These are phyloP conservation scores for Tipula confusa DNA, from an alignment of 2,888 invertebrate genomes.

Conservation along the genomic window DNA sequence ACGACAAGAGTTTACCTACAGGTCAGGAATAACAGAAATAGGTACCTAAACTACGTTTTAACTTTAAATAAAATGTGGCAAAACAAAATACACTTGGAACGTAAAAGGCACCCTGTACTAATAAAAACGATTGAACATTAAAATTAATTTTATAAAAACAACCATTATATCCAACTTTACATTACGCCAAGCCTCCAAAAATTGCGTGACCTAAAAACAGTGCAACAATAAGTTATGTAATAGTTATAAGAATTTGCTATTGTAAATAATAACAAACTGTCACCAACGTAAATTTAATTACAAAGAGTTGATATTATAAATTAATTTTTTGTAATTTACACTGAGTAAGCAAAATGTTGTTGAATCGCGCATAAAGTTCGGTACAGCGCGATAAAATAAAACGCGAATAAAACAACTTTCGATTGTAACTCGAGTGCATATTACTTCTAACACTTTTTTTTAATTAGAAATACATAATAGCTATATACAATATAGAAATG, in stretches of 20 bases:
- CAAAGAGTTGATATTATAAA: not conserved
- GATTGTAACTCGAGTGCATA: not conserved
- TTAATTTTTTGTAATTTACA: not conserved
- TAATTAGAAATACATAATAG: not conserved
- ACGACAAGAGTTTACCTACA: too few relatives aligned
- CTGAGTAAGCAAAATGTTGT: not conserved
- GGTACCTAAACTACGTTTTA: too few relatives aligned
- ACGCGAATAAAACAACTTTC: conserved; percentile 3
- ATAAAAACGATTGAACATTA: too few relatives aligned
- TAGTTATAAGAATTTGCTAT: not conserved
- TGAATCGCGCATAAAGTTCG: not conserved
- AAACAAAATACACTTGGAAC: too few relatives aligned
- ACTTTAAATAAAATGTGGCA: too few relatives aligned
- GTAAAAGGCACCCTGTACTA: too few relatives aligned
- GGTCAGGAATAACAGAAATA: too few relatives aligned
- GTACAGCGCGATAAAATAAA: not conserved
- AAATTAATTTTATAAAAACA: too few relatives aligned
- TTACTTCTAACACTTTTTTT: not conserved
- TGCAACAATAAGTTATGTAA: not conserved
- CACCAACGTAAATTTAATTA: not conserved
- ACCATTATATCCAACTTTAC: too few relatives aligned
- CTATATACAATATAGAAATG: not conserved
- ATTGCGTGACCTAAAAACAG: not conserved
- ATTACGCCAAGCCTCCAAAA: conserved; percentile 4
- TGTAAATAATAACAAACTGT: not conserved